Evolutionary conservation across 2,888 invertebrate species (phyloP).

Genomic region (Lomographa bimaculata): DNA sequence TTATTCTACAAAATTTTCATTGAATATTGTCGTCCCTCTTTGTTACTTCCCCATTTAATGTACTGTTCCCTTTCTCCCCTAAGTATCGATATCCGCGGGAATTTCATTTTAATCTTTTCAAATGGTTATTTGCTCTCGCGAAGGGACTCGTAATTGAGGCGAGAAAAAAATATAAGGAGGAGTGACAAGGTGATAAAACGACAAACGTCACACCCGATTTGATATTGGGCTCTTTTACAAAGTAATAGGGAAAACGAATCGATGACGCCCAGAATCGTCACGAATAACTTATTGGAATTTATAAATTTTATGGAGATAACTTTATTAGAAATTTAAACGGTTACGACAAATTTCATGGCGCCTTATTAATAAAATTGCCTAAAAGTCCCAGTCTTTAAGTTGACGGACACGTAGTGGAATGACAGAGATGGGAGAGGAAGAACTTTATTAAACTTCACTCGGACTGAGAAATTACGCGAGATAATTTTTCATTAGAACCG

Average conservation of each 20-base stretch:
- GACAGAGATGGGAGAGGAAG: slow-evolving; percentile 7
- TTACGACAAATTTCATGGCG: slow-evolving; percentile 14
- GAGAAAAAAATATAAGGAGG: slow-evolving; percentile 65
- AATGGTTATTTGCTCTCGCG: slow-evolving; percentile 67
- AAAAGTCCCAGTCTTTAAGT: slow-evolving; percentile 9
- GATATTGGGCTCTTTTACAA: slow-evolving; percentile 71
- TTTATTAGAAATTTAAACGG: slow-evolving; percentile 25
- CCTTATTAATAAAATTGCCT: slow-evolving; percentile 14
- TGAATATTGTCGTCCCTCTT: slow-evolving; percentile 36
- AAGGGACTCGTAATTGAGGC: slow-evolving; percentile 70
- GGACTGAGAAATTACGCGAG: slow-evolving; percentile 1
- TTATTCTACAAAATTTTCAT: slow-evolving; percentile 34
- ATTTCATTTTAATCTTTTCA: slow-evolving; percentile 68
- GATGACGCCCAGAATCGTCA: slow-evolving; percentile 44
- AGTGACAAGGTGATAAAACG: slow-evolving; percentile 77
- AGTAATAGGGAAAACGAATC: slow-evolving; percentile 61
- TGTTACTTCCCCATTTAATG: slow-evolving; percentile 35
- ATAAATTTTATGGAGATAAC: slow-evolving; percentile 38
- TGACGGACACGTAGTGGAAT: slow-evolving; percentile 9
- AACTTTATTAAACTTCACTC: slow-evolving; percentile 7
- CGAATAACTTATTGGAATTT: slow-evolving; percentile 56
- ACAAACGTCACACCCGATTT: slow-evolving; percentile 71
- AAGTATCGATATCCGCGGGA: slow-evolving; percentile 63
- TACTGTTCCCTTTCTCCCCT: slow-evolving; percentile 38
- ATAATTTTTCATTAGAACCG: slow-evolving; percentile 10